Conservation (phyloP, 1,140 invertebrate species). For the Euwallacea similis region DNA sequence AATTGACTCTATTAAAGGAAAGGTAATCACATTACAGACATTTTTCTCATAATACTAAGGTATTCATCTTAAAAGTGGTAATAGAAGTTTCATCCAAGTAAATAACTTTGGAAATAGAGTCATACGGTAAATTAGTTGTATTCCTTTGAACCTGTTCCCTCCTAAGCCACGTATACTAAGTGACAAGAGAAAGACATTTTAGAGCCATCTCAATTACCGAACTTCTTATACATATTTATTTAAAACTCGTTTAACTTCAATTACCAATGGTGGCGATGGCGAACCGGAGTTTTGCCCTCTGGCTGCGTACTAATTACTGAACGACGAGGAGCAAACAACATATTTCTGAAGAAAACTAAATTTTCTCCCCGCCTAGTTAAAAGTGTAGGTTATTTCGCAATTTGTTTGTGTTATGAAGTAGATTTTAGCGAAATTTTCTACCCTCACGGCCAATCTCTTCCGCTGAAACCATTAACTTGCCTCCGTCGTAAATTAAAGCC, state of each 20-base stretch:
- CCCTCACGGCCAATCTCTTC: slow-evolving; percentile 9
- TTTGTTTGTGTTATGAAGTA: slow-evolving; percentile 40
- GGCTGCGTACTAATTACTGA: slow-evolving; percentile 38
- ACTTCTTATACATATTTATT: slow-evolving; percentile 42
- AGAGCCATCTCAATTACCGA: slow-evolving; percentile 14
- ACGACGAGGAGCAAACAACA: slow-evolving; percentile 40
- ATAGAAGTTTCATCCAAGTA: too few relatives aligned
- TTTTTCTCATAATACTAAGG: too few relatives aligned
- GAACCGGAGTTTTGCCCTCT: slow-evolving; percentile 29
- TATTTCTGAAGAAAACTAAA: slow-evolving; percentile 38
- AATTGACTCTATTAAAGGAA: too few relatives aligned
- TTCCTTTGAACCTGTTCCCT: too few relatives aligned
- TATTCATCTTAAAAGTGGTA: too few relatives aligned
- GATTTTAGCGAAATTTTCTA: slow-evolving; percentile 29
- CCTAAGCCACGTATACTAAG: too few relatives aligned
- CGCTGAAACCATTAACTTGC: slow-evolving; percentile 17
- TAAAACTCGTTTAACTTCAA: slow-evolving; percentile 37
- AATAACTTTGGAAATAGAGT: too few relatives aligned
- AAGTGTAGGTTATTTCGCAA: slow-evolving; percentile 38
- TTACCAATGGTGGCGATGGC: slow-evolving; percentile 37
- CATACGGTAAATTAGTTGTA: too few relatives aligned
- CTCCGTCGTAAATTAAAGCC: background rate
- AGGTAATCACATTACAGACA: too few relatives aligned
- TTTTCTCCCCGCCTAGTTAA: slow-evolving; percentile 40
- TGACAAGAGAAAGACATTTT: too few relatives aligned